Evolutionary conservation across 2,888 invertebrate genomes (phyloP).

Genomic region (Pardosa pseudoannulata): DNA sequence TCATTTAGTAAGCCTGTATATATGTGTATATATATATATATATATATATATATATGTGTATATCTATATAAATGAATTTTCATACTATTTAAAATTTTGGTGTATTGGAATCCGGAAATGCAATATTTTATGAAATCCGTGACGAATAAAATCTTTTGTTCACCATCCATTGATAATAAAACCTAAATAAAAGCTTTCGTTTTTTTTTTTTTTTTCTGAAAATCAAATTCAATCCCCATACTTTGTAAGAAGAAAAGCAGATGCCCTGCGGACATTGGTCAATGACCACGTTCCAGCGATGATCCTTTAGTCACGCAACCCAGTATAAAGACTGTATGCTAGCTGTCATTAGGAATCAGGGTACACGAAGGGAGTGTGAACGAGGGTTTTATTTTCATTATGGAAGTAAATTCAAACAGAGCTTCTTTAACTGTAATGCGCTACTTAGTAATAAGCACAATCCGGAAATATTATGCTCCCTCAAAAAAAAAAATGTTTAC

Average conservation of each 20-base stretch:
- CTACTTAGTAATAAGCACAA: not conserved
- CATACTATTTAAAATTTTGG: too few species aligned
- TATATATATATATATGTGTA: too few species aligned
- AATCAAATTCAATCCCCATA: not conserved
- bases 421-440: not conserved
- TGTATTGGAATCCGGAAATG: too few species aligned
- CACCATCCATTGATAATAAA: too few species aligned
- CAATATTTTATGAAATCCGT: too few species aligned
- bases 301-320: not conserved
- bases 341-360: not conserved
- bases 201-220: too few species aligned
- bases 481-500: not conserved
- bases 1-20: too few species aligned
- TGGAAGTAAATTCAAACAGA: not conserved
- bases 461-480: not conserved
- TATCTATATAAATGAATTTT: too few species aligned
- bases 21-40: too few species aligned
- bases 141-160: too few species aligned
- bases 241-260: conserved; percentile 1
- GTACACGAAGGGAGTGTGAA: not conserved
- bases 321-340: not conserved
- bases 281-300: conserved; percentile 7
- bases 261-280: conserved; percentile 3
- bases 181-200: too few species aligned
- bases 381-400: not conserved